Evolutionary conservation across 1,140 invertebrate genomes (phyloP), one percentile per base, ranked within the genome.

Genomic region (Zaprionus davidi): DNA sequence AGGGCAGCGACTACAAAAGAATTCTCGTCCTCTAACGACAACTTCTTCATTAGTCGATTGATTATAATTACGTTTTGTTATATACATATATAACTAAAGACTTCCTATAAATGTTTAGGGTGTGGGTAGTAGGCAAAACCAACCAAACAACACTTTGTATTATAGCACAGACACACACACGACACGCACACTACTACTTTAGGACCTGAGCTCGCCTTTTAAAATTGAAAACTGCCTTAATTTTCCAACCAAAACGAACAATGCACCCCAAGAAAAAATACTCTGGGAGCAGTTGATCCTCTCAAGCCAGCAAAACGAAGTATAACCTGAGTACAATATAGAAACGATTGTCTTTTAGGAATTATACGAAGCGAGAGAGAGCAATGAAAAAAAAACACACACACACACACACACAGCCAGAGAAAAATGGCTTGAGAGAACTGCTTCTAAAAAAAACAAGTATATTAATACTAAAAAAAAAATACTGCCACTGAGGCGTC

Each of bases 31-130:
- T 79, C 86, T 82, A 88, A 86, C 83, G 86, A 92, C 93, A 93
- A 92, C 93, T 93, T 93, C 93, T 93, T 93, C 93, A 92, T 92
- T 92, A 92, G 93, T 93, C 92, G 91, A 80, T 55, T 72, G 46
- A 51, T 51, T 75, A 71, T 84, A 56, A 87, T 88, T 83, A 87
- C 73, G 77, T 70, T 75, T 75, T 88, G 76, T 83, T 79, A 80
- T 76, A 76, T 81, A 71, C 76, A 70, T 82, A 81, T 71, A 81
- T 80, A 85, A 82, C 86, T 82, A 78, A 79, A 82, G 76, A 90
- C 79, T 90, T 90, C 81, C 82, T 90, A 90, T 90, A 81, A 79
- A 79, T 62, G 64, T 81, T 88, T 88, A 90, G 86, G 85, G 82
- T 90, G 86, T 90, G 85, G 85, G 85, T 90, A 90, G 79, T 76